These are phyloP conservation scores for Alethe castanea DNA, from an alignment of 2,113 vertebrate genomes.

Conservation along the genomic window DNA sequence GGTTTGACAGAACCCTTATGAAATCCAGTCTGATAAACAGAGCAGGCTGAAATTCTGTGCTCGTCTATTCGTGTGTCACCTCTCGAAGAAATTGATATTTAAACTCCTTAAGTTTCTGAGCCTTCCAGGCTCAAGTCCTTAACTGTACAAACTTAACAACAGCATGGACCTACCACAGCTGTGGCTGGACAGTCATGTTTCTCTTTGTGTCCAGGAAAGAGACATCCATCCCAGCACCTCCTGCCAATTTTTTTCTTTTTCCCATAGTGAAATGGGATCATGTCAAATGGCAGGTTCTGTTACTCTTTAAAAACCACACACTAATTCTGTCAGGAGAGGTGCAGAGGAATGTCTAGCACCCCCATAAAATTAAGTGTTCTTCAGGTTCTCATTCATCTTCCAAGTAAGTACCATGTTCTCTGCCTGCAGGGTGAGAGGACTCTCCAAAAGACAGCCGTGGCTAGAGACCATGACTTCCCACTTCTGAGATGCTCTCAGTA, in stretches of 20 bases:
- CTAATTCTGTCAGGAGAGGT: background rate
- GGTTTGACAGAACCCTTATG: background rate
- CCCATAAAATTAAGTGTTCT: background rate
- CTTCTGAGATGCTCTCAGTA: background rate
- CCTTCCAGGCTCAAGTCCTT: background rate
- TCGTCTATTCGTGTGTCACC: background rate
- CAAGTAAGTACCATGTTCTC: background rate
- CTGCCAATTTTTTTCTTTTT: background rate
- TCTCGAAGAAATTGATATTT: background rate
- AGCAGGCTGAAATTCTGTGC: background rate
- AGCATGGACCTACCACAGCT: background rate
- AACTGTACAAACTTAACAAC: background rate
- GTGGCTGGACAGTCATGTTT: background rate
- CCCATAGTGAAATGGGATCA: background rate
- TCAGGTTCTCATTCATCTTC: background rate
- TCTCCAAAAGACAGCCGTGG: background rate
- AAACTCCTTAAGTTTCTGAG: background rate
- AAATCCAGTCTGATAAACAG: background rate
- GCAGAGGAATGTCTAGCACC: background rate
- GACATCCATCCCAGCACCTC: background rate
- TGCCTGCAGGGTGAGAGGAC: background rate
- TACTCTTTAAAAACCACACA: background rate
- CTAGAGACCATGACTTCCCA: background rate
- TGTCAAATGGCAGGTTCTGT: background rate
- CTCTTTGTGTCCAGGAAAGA: background rate